Conservation (phyloP, 2,888 invertebrate species). For the Spisula solida region DNA sequence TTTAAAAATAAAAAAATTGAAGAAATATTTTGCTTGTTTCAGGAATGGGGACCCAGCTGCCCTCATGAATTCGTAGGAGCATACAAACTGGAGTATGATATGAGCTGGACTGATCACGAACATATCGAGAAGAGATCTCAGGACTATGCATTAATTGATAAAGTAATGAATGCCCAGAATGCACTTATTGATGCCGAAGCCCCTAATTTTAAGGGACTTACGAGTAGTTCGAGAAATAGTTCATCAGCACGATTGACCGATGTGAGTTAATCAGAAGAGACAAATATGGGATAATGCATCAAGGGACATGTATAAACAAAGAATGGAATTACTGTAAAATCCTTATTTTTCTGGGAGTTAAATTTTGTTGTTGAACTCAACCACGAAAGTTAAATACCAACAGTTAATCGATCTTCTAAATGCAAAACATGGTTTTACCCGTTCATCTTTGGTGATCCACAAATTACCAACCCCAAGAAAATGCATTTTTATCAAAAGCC, state of each 20-base stretch:
- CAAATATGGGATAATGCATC: neutral
- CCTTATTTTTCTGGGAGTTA: too few relatives aligned
- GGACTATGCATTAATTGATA: slow-evolving; percentile 83
- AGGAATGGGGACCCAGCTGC: slow-evolving; percentile 92
- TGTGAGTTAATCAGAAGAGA: neutral
- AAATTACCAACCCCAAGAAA: too few relatives aligned
- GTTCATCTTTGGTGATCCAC: too few relatives aligned
- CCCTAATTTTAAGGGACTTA: slow-evolving; percentile 70
- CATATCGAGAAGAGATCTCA: slow-evolving; percentile 79
- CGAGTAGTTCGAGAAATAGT: slow-evolving; percentile 60
- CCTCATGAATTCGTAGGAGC: slow-evolving; percentile 91
- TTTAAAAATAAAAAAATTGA: too few relatives aligned
- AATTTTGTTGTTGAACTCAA: too few relatives aligned
- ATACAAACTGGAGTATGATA: slow-evolving; percentile 91
- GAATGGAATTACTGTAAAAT: too few relatives aligned
- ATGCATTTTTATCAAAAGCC: too few relatives aligned
- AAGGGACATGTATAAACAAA: neutral
- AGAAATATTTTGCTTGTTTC: slow-evolving; percentile 49
- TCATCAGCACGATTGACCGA: slow-evolving; percentile 54
- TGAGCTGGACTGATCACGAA: slow-evolving; percentile 91
- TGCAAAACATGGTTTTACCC: too few relatives aligned
- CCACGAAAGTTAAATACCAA: too few relatives aligned
- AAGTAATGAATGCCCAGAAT: slow-evolving; percentile 82
- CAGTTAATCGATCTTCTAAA: too few relatives aligned
- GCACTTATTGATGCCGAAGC: slow-evolving; percentile 78